These are phyloP conservation scores for Prunella himalayana DNA, from an alignment of 2,113 vertebrate genomes.

Conservation along the genomic window DNA sequence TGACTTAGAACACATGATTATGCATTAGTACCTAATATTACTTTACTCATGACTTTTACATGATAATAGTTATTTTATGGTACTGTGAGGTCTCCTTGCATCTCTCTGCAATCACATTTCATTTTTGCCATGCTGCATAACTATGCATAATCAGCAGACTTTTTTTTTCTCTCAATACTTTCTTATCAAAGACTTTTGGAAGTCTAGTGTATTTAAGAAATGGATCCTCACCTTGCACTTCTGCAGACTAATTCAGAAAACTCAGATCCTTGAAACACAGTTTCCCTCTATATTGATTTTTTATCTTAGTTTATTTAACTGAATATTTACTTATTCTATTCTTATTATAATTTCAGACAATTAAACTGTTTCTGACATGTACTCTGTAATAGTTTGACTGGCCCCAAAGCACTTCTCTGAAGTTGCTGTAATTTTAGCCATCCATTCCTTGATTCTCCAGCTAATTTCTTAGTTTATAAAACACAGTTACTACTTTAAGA, in stretches of 20 bases:
- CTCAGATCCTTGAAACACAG: neutral
- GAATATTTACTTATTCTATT: neutral
- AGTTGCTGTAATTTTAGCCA: neutral
- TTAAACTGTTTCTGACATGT: neutral
- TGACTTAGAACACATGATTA: neutral
- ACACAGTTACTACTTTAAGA: neutral
- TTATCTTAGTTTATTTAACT: neutral
- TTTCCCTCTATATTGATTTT: neutral
- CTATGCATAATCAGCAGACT: neutral
- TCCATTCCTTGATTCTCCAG: neutral
- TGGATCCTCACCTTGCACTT: neutral
- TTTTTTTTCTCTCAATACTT: neutral
- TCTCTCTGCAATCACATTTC: neutral
- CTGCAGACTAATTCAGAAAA: neutral
- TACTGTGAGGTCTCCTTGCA: neutral
- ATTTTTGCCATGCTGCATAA: neutral
- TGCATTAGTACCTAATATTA: neutral
- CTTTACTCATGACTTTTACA: neutral
- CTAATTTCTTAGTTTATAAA: neutral
- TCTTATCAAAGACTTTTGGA: neutral
- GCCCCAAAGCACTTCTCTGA: neutral
- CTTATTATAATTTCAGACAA: neutral
- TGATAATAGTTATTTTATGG: neutral
- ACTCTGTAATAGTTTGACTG: neutral
- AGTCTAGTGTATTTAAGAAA: neutral